Evolutionary conservation across 2,113 vertebrate species (phyloP).

Genomic region (Pogona vitticeps): DNA sequence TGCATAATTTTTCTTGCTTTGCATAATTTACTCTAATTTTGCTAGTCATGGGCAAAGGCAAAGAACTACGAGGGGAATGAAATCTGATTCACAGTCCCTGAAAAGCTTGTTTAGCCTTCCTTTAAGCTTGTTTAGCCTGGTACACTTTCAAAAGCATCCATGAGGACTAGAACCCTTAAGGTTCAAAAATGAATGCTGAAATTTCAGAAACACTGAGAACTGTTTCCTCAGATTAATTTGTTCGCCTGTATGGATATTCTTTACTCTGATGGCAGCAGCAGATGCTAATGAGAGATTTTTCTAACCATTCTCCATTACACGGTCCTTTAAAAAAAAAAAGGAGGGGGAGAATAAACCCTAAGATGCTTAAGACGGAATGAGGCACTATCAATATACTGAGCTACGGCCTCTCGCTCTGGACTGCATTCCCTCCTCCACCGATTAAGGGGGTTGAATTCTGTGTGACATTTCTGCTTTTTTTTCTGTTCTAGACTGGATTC

Average conservation of each 20-base stretch:
- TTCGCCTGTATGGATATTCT: not conserved
- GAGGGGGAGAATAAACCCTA: too few species aligned
- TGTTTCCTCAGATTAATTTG: not conserved
- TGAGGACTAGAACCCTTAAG: not conserved
- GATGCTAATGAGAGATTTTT: not conserved
- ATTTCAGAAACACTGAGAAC: not conserved
- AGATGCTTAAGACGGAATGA: not conserved
- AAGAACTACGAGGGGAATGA: not conserved
- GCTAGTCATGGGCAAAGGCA: not conserved
- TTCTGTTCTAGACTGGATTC: not conserved
- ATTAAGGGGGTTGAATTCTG: not conserved
- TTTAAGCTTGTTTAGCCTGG: not conserved
- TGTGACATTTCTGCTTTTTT: not conserved
- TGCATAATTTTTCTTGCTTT: not conserved
- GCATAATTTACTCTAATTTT: not conserved
- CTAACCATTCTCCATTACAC: not conserved
- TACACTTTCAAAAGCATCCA: not conserved
- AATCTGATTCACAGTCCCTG: too few species aligned
- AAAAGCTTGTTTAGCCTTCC: not conserved
- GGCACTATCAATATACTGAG: not conserved
- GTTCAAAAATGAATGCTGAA: not conserved
- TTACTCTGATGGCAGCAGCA: not conserved
- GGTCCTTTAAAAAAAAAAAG: not conserved
- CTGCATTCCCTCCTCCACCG: too few species aligned
- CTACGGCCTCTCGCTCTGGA: not conserved